Evolutionary conservation across 2,888 invertebrate species (phyloP).

Genomic region (Taphrorychus bicolor): DNA sequence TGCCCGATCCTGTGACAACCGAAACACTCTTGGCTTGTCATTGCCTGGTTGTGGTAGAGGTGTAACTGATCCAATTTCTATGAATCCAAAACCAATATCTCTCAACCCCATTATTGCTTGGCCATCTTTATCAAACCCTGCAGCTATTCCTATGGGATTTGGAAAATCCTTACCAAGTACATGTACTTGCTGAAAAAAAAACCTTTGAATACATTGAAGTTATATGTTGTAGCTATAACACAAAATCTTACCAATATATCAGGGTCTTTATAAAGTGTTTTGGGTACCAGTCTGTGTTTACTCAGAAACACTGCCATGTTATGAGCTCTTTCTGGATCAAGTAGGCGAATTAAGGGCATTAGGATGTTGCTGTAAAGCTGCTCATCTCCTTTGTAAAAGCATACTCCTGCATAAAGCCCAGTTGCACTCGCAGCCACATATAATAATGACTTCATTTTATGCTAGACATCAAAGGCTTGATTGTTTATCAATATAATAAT

Average conservation of each 20-base stretch:
- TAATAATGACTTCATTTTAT: slow-evolving; percentile 73
- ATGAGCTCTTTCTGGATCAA: slow-evolving; percentile 87
- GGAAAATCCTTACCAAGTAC: slow-evolving; percentile 76
- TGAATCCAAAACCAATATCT: slow-evolving; percentile 90
- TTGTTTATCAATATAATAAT: too few relatives aligned
- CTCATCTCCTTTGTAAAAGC: slow-evolving; percentile 77
- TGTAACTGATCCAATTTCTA: slow-evolving; percentile 96
- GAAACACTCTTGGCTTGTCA: slow-evolving; percentile 90
- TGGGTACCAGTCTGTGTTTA: slow-evolving; percentile 78
- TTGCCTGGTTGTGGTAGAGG: slow-evolving; percentile 94
- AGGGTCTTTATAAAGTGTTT: slow-evolving; percentile 67
- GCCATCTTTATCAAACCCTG: slow-evolving; percentile 98
- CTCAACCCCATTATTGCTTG: slow-evolving; percentile 85
- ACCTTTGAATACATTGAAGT: neutral
- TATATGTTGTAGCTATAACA: neutral
- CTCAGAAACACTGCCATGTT: slow-evolving; percentile 76
- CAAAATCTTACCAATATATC: slow-evolving; percentile 66
- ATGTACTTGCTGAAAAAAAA: slow-evolving; percentile 71
- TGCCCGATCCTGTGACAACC: slow-evolving; percentile 83
- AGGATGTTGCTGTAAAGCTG: slow-evolving; percentile 77
- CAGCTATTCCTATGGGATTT: slow-evolving; percentile 97
- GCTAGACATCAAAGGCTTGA: too few relatives aligned
- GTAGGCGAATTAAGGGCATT: slow-evolving; percentile 72
- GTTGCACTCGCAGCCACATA: slow-evolving; percentile 71
- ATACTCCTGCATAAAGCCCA: slow-evolving; percentile 71